These are phyloP conservation scores for Nemopilema nomurai DNA, from an alignment of 30 jellyfish, hydroid and myxozoan species.

Conservation along the genomic window DNA sequence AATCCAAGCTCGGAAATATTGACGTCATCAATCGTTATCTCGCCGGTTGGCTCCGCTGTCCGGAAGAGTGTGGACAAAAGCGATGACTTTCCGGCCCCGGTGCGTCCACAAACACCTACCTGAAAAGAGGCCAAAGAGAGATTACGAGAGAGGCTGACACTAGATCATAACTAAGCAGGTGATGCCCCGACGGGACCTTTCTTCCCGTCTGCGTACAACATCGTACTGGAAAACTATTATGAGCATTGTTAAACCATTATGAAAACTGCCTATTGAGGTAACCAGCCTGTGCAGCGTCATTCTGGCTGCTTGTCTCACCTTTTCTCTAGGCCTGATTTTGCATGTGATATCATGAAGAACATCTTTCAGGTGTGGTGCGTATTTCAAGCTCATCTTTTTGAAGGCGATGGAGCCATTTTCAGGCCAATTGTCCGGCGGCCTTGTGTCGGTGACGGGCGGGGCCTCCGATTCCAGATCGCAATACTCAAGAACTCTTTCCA, in stretches of 20 bases:
- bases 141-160: background rate
- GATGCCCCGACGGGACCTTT: no score
- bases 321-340: conserved; percentile 69
- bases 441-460: conserved; percentile 72
- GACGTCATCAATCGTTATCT: conserved; percentile 67
- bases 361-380: conserved; percentile 74
- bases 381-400: conserved; percentile 63
- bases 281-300: no score
- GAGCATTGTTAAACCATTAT: no score
- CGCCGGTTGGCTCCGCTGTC: conserved; percentile 88
- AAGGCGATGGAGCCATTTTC: conserved; percentile 70
- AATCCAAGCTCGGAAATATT: conserved; percentile 82
- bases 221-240: no score
- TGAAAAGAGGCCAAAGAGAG: background rate
- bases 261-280: no score
- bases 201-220: no score
- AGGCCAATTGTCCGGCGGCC: conserved; percentile 92
- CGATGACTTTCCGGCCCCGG: conserved; percentile 97
- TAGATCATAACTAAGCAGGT: no score
- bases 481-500: conserved; percentile 88
- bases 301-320: conserved; percentile 37
- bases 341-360: conserved; percentile 78
- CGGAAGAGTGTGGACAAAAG: conserved; percentile 86
- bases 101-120: conserved; percentile 97
- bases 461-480: conserved; percentile 89